Percentiles rank a stretch among this genome's conserved stretches.
phyloP scores from a whole-genome alignment of 2,888 invertebrate genomes.

The Machimus rusticus region DNA sequence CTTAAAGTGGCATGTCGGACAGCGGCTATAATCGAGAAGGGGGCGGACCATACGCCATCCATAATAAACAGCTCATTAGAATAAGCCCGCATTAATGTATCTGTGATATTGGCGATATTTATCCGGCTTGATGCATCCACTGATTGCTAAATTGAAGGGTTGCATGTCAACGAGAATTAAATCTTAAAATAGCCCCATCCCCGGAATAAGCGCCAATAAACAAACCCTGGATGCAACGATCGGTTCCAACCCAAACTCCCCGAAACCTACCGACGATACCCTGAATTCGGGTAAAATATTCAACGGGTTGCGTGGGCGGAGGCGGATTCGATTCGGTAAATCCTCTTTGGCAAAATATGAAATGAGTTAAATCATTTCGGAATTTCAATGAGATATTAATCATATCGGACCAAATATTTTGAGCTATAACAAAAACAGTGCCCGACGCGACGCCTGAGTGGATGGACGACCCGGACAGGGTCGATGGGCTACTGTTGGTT shows the following conservation, averaged over 20 bases:
- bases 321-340: background rate
- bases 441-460: background rate
- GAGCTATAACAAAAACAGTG: background rate
- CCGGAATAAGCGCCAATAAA: background rate
- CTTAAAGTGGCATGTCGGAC: background rate
- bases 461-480: background rate
- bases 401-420: conserved; percentile 1
- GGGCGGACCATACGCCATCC: background rate
- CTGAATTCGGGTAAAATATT: background rate
- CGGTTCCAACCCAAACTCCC: background rate
- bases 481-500: background rate
- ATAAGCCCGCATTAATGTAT: background rate
- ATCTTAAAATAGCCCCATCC: background rate
- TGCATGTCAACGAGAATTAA: conserved; percentile 9
- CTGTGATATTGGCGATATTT: background rate
- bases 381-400: conserved; percentile 26
- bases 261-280: too few relatives aligned
- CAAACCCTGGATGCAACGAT: background rate
- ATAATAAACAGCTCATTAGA: conserved; percentile 12
- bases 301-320: background rate
- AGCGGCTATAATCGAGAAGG: background rate
- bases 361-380: conserved; percentile 1
- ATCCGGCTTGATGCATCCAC: conserved; percentile 1
- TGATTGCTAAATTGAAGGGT: conserved; percentile 8
- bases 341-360: background rate